These are phyloP conservation scores for Patiria miniata DNA, from an alignment of 35 echinoderm and acorn worm species.

Conservation along the genomic window DNA sequence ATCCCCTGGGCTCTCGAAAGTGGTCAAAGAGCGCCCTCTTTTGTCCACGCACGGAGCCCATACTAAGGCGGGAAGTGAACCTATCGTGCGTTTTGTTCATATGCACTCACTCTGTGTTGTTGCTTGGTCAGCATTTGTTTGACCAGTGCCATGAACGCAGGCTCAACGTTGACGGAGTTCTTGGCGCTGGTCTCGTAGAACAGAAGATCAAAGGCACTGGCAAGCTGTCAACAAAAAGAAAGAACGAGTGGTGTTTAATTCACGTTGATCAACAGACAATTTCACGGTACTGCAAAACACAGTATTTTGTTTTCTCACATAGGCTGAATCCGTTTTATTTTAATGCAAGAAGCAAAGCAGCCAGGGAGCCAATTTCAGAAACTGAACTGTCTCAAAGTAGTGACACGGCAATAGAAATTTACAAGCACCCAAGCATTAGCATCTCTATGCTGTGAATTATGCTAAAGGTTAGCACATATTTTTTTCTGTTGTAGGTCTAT, in stretches of 20 bases:
- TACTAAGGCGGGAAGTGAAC: too few species aligned
- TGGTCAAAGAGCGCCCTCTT: too few species aligned
- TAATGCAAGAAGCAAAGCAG: not conserved
- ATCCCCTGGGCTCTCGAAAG: too few species aligned
- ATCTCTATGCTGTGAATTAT: too few species aligned
- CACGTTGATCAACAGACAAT: not conserved
- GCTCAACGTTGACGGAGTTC: constrained; percentile 46
- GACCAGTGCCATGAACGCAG: constrained; percentile 43
- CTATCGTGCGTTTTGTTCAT: too few species aligned
- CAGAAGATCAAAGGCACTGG: constrained; percentile 51
- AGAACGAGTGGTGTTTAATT: not conserved
- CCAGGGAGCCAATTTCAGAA: too few species aligned
- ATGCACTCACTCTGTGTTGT: constrained; percentile 36
- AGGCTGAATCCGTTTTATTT: not conserved
- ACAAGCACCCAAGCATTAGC: too few species aligned
- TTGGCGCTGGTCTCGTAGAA: constrained; percentile 62
- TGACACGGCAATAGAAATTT: too few species aligned
- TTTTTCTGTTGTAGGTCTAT: too few species aligned
- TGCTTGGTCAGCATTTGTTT: constrained; percentile 48
- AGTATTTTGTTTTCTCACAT: not conserved
- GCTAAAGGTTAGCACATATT: too few species aligned
- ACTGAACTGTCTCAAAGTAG: too few species aligned
- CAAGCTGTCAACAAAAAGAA: constrained; percentile 32
- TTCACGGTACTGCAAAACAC: not conserved
- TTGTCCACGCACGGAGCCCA: too few species aligned